Evolutionary conservation across 2,797 vertebrate species (phyloP), one percentile per base, ranked within the genome.

Genomic region (Coregonus ussuriensis): DNA sequence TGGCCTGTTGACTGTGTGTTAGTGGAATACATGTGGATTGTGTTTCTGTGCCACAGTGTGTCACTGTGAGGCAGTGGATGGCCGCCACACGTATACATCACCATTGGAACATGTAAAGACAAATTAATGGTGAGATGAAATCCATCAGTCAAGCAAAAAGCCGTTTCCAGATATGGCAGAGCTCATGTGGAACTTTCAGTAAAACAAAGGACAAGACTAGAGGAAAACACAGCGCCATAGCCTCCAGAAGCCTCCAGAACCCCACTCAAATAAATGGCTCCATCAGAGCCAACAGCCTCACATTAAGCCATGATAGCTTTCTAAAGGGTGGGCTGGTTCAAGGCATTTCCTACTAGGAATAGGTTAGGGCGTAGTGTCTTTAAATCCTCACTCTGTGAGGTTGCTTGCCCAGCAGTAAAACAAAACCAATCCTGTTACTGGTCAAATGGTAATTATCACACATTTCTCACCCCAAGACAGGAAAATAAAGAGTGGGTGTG

Each of bases 21-120:
- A 25, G 21, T 3, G n/a, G 9, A 29, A 13, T 63, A 29, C 3
- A 21, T 63, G 16, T 13, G 59, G 21, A 63, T 25, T 13, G 59
- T 63, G 59, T 21, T 13, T n/a, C 56, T 70, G 25, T 6, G 3
- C 86, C 93, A 91, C 77, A 79, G 87, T 88, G 70, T 85, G 91
- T 86, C 91, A 77, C 85, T 90, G 63, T 82, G 74, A 66, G 25
- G 33, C 79, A 82, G 77, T 29, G 51, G 21, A 77, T 82, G 70
- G 71, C 53, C 29, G 33, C 68, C 76, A 72, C 51, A 74, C 29
- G 41, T 33, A 63, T 15, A 52, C 4, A 62, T 77, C 79, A 85
- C 91, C 83, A 85, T 33, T 82, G 71, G 63, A 81, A 74, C 56
- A 82, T 76, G 77, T 83, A 79, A 84, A 81, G 52, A 77, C 51